These are phyloP conservation scores for Apodemia mormo DNA, from an alignment of 2,888 invertebrate genomes.

Conservation along the genomic window DNA sequence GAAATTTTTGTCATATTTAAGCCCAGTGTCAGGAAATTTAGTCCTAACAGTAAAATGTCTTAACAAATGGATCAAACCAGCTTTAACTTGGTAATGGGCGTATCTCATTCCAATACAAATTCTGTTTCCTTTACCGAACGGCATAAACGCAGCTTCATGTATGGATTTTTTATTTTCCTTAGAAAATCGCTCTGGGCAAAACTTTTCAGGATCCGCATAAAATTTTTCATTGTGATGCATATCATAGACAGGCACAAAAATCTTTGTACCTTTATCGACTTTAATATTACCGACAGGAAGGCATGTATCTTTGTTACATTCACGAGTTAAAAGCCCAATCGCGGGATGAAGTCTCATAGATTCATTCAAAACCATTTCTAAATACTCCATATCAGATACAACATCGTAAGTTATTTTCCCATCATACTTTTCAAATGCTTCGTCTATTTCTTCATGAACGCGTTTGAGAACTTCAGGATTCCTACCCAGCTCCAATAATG, in stretches of 20 bases:
- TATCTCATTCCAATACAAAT: conserved; percentile 64
- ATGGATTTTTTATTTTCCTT: conserved; percentile 43
- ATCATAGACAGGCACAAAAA: conserved; percentile 52
- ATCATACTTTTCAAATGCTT: conserved; percentile 41
- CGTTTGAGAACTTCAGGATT: conserved; percentile 50
- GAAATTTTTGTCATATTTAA: conserved; percentile 37
- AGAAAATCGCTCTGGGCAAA: conserved; percentile 63
- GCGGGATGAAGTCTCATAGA: conserved; percentile 53
- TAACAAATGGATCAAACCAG: conserved; percentile 47
- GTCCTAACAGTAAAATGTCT: neutral
- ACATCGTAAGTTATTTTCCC: conserved; percentile 49
- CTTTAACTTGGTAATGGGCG: conserved; percentile 44
- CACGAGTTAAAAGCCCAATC: conserved; percentile 46
- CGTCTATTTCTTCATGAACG: conserved; percentile 56
- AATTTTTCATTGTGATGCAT: conserved; percentile 63
- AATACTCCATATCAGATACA: conserved; percentile 49
- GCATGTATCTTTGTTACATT: conserved; percentile 47
- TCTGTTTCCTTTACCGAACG: conserved; percentile 70
- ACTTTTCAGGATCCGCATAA: conserved; percentile 63
- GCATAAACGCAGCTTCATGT: conserved; percentile 52
- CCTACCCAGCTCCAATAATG: conserved; percentile 54
- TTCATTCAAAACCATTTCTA: conserved; percentile 56
- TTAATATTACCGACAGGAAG: conserved; percentile 55
- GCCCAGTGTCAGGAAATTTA: neutral
- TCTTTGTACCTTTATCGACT: conserved; percentile 51